Base-by-base conservation (phyloP, 2,797 vertebrate genomes). In the Ataeniobius toweri region DNA sequence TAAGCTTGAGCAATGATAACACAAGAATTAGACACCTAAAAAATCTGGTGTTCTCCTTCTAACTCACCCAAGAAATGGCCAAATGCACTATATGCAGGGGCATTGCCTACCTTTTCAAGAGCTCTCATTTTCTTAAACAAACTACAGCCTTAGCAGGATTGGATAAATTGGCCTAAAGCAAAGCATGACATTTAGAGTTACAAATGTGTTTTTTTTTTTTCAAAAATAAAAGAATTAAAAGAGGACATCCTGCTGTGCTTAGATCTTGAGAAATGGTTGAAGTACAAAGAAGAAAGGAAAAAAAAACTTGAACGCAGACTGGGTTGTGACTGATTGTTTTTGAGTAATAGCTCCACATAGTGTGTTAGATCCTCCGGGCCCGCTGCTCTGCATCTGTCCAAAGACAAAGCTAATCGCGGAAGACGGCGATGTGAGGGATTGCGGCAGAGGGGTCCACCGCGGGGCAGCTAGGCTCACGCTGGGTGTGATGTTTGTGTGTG, bases 361-460 rank as follows among this genome's bases (percentile, higher is more conserved):
- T 89, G 88, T 73, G 86, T 89, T 91, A 85, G 86, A 86, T 94
- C 91, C 91, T 90, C 83, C 84, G 81, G 89, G 92, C 86, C 90
- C 77, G 89, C 81, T 94, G 78, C 80, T 85, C 87, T 50, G 72
- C 80, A 90, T 94, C 90, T 91, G 85, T 85, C 78, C 86, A 84
- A 87, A 92, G 88, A 88, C 89, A 83, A 90, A 87, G 90, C 84
- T 94, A 93, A 95, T 94, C 79, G 84, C 2, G 41, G 55, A 73
- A 88, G 94, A 95, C 92, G 81, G 86, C 77, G 22, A 84, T 85
- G 91, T 92, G 92, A 93, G 77, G 88, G 90, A 92, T 91, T 75
- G 77, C 76, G 28, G 74, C 75, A 89, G 88, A 92, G 78, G 83
- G 87, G 82, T 82, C 74, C 83, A 87, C 93, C 88, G 89, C 88